Conservation (phyloP, 2,113 vertebrate genomes). For the Salminus brasiliensis region DNA sequence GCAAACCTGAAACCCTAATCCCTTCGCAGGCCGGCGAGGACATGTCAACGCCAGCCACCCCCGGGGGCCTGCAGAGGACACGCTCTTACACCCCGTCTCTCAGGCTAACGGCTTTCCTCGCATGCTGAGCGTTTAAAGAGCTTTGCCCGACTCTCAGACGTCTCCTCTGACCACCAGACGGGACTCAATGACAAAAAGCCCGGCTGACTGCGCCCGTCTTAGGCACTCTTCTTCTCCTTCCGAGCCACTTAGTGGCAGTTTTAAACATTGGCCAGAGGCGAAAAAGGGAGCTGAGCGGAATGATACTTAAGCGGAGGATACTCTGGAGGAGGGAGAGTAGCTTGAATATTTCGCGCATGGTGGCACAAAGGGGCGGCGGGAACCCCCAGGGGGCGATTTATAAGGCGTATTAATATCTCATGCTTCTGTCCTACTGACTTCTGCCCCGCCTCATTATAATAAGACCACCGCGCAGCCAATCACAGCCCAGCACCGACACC, state of each 20-base stretch:
- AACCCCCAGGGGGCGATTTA: slow-evolving; percentile 48
- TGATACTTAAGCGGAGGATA: not conserved
- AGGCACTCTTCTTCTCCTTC: not conserved
- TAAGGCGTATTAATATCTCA: slow-evolving; percentile 71
- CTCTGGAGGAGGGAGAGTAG: not conserved
- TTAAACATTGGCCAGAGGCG: slow-evolving; percentile 39
- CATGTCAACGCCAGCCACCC: slow-evolving; percentile 27
- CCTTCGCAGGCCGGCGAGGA: slow-evolving; percentile 10
- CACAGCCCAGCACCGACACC: slow-evolving; percentile 1
- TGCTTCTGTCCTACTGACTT: slow-evolving; percentile 52
- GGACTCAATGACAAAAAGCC: not conserved
- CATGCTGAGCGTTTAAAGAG: slow-evolving; percentile 11
- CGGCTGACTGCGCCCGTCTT: not conserved
- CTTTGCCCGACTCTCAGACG: not conserved
- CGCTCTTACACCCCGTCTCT: slow-evolving; percentile 5
- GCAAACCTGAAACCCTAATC: not conserved
- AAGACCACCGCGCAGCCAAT: slow-evolving; percentile 60
- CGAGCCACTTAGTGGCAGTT: slow-evolving; percentile 10
- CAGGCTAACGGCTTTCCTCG: slow-evolving; percentile 19
- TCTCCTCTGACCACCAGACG: not conserved
- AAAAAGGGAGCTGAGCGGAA: not conserved
- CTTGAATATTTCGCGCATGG: slow-evolving; percentile 35
- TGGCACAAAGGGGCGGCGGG: slow-evolving; percentile 9
- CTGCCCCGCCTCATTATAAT: slow-evolving; percentile 67
- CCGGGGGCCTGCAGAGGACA: slow-evolving; percentile 13